Evolutionary conservation across 2,888 invertebrate genomes (phyloP).

Genomic region (Adelognathus sp.): DNA sequence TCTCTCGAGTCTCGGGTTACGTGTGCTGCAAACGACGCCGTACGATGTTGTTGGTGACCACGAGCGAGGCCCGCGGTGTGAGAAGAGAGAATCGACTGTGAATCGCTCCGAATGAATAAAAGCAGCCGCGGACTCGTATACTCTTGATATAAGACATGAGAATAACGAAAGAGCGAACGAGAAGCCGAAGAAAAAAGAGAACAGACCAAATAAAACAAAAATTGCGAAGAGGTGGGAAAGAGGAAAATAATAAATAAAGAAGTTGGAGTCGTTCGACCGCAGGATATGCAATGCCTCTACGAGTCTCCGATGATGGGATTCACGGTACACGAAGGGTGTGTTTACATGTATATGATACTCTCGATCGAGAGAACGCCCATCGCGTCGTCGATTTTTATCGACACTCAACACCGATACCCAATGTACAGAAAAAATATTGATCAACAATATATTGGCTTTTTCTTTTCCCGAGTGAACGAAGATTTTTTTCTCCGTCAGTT

Average conservation of each 20-base stretch:
- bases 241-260: constrained; percentile 33
- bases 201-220: constrained; percentile 43
- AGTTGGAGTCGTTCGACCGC: constrained; percentile 19
- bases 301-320: background rate
- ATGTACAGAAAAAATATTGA: constrained; percentile 25
- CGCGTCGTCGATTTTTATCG: constrained; percentile 68
- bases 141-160: constrained; percentile 42
- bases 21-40: constrained; percentile 20
- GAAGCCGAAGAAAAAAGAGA: constrained; percentile 28
- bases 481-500: too few relatives aligned
- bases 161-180: constrained; percentile 45
- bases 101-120: constrained; percentile 38
- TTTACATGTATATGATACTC: background rate
- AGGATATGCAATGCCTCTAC: constrained; percentile 31
- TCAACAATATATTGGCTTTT: constrained; percentile 32
- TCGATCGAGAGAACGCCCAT: background rate
- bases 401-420: constrained; percentile 66
- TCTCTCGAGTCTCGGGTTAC: constrained; percentile 61
- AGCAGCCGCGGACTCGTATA: constrained; percentile 4
- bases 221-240: constrained; percentile 53
- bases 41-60: constrained; percentile 35
- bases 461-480: too few relatives aligned
- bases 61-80: constrained; percentile 23
- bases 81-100: constrained; percentile 33
- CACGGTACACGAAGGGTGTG: background rate